phyloP scores from a whole-genome alignment of 2,113 vertebrate species.

The Seriola aureovittata region DNA sequence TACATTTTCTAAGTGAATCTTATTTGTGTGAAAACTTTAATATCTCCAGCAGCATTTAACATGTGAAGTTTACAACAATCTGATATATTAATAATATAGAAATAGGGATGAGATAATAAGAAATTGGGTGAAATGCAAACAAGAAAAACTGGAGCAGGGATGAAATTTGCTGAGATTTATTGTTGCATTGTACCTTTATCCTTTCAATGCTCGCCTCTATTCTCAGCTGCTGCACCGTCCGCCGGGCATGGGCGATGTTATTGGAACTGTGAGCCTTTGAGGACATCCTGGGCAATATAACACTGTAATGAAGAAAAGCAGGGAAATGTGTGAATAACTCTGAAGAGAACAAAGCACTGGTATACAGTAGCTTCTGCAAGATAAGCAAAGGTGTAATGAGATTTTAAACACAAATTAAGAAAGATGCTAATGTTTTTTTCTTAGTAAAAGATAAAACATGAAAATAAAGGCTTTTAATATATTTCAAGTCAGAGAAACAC shows the following conservation, averaged over 20 bases:
- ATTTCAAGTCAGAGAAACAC: background rate
- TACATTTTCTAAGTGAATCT: too few species aligned
- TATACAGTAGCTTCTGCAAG: background rate
- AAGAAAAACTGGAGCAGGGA: background rate
- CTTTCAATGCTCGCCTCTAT: slow-evolving; percentile 94
- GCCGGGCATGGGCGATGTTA: slow-evolving; percentile 89
- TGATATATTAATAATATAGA: background rate
- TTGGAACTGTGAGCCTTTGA: slow-evolving; percentile 91
- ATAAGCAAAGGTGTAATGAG: background rate
- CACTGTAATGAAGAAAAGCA: slow-evolving; percentile 58
- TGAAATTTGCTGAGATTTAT: background rate
- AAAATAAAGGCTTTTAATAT: too few species aligned
- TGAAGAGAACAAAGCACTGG: background rate
- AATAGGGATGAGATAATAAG: background rate
- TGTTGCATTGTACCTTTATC: slow-evolving; percentile 89
- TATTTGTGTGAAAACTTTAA: too few species aligned
- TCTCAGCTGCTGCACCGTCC: slow-evolving; percentile 93
- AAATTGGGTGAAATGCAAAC: background rate
- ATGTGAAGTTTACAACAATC: background rate
- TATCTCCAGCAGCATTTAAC: background rate
- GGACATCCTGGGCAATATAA: slow-evolving; percentile 87
- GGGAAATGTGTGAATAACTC: background rate
- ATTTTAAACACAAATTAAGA: background rate
- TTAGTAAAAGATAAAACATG: too few species aligned
- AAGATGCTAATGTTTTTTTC: background rate